Conservation (phyloP, 1,140 invertebrate species). For the Cydia pomonella region DNA sequence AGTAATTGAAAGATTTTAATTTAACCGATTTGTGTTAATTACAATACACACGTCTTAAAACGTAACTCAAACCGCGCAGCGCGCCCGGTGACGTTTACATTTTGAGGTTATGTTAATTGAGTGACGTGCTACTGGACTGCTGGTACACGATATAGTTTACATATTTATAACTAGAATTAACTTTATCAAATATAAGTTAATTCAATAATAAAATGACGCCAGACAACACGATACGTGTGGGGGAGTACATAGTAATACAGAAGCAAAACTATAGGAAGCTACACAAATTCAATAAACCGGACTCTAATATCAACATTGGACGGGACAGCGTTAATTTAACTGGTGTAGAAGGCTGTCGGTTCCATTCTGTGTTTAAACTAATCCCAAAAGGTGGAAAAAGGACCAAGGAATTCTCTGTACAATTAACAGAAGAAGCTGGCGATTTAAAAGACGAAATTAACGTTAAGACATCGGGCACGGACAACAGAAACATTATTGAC, state of each 20-base stretch:
- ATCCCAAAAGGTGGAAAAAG: slow-evolving; percentile 82
- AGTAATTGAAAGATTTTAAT: too few relatives aligned
- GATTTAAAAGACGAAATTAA: slow-evolving; percentile 79
- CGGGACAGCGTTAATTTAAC: slow-evolving; percentile 87
- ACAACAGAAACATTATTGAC: slow-evolving; percentile 93
- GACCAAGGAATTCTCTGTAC: slow-evolving; percentile 81
- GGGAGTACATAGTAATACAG: slow-evolving; percentile 88
- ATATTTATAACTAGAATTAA: not conserved
- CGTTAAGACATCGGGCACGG: slow-evolving; percentile 83
- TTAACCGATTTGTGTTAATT: too few relatives aligned
- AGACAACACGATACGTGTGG: slow-evolving; percentile 60
- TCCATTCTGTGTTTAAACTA: slow-evolving; percentile 91
- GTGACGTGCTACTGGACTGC: not conserved
- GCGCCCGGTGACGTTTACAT: not conserved
- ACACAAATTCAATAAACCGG: slow-evolving; percentile 84
- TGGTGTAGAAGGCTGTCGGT: slow-evolving; percentile 86
- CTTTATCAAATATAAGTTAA: not conserved
- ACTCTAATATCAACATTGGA: slow-evolving; percentile 84
- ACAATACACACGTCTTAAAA: slow-evolving; percentile 18
- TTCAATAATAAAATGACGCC: not conserved
- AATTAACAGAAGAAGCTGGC: slow-evolving; percentile 80
- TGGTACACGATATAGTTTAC: not conserved
- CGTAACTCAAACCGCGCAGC: slow-evolving; percentile 7
- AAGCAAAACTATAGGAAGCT: slow-evolving; percentile 88
- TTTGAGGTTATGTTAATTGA: slow-evolving; percentile 26